A percentile compares a stretch with the other conserved stretches of the same genome.
Conservation (phyloP, 2,797 vertebrate species). For the Chaunax sp. region DNA sequence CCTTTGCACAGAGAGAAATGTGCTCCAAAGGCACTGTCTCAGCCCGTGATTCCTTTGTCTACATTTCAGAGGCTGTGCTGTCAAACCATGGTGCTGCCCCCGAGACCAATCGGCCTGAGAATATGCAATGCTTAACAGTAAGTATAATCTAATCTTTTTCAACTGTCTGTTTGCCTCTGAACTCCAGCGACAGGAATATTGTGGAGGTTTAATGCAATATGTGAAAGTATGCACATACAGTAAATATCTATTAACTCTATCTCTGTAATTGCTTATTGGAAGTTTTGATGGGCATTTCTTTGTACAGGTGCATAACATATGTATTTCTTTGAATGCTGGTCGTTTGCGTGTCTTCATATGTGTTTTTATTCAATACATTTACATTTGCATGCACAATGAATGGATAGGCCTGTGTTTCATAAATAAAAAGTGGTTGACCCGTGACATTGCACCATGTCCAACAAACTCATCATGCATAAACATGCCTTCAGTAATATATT, state of each 20-base stretch:
- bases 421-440: conserved; percentile 53
- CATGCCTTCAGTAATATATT: conserved; percentile 57
- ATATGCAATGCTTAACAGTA: conserved; percentile 89
- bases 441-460: conserved; percentile 53
- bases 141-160: conserved; percentile 58
- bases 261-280: not conserved
- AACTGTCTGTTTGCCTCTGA: conserved; percentile 23
- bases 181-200: conserved; percentile 2
- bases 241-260: not conserved
- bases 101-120: conserved; percentile 78
- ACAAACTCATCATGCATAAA: conserved; percentile 70
- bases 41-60: conserved; percentile 82
- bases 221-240: not conserved
- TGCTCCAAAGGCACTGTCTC: conserved; percentile 84
- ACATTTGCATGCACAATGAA: conserved; percentile 27
- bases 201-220: conserved; percentile 2
- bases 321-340: not conserved
- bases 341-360: not conserved
- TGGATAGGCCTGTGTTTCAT: conserved; percentile 21
- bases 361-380: conserved; percentile 8
- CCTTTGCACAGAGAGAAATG: conserved; percentile 72
- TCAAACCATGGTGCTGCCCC: conserved; percentile 78
- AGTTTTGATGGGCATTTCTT: conserved; percentile 3
- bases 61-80: conserved; percentile 83
- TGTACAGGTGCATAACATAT: not conserved